Conservation (phyloP, 2,797 vertebrate species). For the Megaceryle alcyon region DNA sequence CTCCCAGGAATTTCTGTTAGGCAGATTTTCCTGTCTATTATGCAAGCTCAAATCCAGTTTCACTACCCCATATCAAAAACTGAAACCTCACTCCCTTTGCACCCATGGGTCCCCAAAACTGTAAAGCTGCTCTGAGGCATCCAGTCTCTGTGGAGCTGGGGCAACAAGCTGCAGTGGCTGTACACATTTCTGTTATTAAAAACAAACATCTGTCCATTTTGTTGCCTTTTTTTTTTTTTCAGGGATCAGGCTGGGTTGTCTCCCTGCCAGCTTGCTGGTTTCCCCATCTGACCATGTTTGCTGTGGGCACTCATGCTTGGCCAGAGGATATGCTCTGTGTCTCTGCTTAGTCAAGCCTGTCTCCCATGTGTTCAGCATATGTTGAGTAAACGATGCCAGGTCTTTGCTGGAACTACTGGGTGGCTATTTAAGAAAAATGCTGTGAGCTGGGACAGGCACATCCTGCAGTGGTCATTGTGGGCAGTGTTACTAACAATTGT, state of each 20-base stretch:
- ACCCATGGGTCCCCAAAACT: not conserved
- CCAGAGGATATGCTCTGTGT: not conserved
- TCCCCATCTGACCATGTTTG: not conserved
- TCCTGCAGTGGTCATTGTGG: not conserved
- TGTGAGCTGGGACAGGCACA: not conserved
- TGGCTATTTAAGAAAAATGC: not conserved
- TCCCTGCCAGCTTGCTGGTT: not conserved
- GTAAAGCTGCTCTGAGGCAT: not conserved
- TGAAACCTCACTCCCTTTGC: not conserved
- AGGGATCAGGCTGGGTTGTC: not conserved
- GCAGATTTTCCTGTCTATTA: not conserved
- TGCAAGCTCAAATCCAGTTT: not conserved
- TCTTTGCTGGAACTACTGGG: not conserved
- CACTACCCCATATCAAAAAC: not conserved
- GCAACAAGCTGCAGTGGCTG: not conserved
- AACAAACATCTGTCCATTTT: not conserved
- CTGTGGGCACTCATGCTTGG: not conserved
- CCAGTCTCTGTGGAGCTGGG: not conserved
- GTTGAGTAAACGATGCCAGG: not conserved
- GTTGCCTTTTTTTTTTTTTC: not conserved
- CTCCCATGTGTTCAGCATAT: accelerated
- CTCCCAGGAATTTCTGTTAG: not conserved
- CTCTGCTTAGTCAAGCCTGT: not conserved
- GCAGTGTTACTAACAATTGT: not conserved
- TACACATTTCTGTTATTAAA: not conserved